These are phyloP conservation scores for Liasis olivaceus DNA, from an alignment of 2,797 vertebrate species.

Conservation along the genomic window DNA sequence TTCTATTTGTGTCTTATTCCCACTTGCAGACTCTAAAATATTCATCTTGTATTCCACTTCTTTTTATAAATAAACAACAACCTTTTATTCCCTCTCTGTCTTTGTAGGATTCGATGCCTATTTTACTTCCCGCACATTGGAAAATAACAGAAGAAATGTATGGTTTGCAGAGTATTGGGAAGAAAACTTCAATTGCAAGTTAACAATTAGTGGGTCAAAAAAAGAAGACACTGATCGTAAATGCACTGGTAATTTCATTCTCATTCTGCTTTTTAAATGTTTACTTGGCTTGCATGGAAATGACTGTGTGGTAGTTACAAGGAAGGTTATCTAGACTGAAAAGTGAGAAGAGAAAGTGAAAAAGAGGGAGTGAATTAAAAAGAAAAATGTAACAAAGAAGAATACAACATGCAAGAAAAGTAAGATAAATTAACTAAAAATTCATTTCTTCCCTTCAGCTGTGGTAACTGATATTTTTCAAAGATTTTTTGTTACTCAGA, in stretches of 20 bases:
- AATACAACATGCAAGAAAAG: constrained; percentile 29
- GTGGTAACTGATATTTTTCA: constrained; percentile 30
- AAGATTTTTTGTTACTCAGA: constrained; percentile 1
- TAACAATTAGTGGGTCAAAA: constrained; percentile 89
- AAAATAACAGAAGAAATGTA: constrained; percentile 94
- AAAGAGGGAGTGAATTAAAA: constrained; percentile 50
- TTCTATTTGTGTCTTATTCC: background rate
- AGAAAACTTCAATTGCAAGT: constrained; percentile 93
- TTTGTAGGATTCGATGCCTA: constrained; percentile 89
- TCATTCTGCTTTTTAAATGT: background rate
- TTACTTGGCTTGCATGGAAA: background rate
- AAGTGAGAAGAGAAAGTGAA: constrained; percentile 34
- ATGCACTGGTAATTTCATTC: constrained; percentile 85
- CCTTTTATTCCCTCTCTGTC: background rate
- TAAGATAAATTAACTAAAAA: constrained; percentile 2
- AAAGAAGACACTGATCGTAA: constrained; percentile 89
- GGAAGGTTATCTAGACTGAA: constrained; percentile 48
- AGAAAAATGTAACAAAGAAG: constrained; percentile 36
- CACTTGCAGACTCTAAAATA: background rate
- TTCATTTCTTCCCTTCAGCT: constrained; percentile 26
- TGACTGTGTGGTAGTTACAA: constrained; percentile 31
- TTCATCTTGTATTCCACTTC: background rate
- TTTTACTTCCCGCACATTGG: constrained; percentile 88
- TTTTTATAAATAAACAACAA: background rate
- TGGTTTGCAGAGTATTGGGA: constrained; percentile 98